phyloP scores from a whole-genome alignment of 2,113 vertebrate genomes.

The Furnarius figulus region DNA sequence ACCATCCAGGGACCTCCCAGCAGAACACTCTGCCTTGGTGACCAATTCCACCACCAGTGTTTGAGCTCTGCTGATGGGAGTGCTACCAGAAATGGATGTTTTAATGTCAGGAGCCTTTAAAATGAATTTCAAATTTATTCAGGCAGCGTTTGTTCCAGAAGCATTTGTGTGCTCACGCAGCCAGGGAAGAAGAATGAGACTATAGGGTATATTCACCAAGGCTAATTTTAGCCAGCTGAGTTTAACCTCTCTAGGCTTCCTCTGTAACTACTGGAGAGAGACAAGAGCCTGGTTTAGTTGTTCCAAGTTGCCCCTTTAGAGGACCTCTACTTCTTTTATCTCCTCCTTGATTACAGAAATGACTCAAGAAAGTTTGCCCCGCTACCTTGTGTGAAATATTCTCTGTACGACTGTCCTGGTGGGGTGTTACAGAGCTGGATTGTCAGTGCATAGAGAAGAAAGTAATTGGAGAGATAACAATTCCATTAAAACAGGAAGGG shows the following conservation, averaged over 20 bases:
- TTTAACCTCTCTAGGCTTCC: neutral
- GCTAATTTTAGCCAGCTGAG: neutral
- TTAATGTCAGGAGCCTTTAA: neutral
- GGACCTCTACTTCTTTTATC: neutral
- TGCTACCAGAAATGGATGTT: neutral
- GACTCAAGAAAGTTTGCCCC: neutral
- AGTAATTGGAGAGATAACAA: neutral
- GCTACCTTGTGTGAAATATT: neutral
- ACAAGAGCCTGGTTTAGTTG: neutral
- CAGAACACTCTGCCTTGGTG: rapidly evolving
- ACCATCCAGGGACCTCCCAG: neutral
- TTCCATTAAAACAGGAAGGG: neutral
- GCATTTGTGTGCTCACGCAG: neutral
- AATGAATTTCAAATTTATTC: neutral
- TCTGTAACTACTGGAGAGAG: neutral
- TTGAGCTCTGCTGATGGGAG: neutral
- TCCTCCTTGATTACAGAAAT: neutral
- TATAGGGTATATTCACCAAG: neutral
- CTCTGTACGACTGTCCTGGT: neutral
- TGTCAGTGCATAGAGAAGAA: neutral
- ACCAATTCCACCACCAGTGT: neutral
- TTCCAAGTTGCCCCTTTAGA: neutral
- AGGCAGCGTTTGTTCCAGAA: neutral
- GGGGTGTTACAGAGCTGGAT: neutral
- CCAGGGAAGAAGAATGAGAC: neutral